Base-by-base conservation (phyloP, 2,888 invertebrate genomes). In the Drosophila koepferae region DNA sequence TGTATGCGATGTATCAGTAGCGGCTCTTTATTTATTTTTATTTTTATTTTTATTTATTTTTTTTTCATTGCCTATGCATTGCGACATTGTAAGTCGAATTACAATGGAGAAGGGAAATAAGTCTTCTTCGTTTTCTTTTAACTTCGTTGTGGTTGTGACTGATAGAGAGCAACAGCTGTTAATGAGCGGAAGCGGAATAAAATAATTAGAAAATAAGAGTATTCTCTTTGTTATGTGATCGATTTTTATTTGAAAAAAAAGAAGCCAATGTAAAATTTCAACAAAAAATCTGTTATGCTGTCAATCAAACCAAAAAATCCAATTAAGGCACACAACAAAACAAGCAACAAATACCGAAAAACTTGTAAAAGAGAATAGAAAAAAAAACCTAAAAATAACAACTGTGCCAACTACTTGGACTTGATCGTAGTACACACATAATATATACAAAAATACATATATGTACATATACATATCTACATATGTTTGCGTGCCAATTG, bases 321-420 rank as follows among this genome's bases (percentile, higher is more conserved):
- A 73, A 66, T 58, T 76, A 63, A 84, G 64, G 34, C 38, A 38
- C 41, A 72, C 61, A 51, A 40, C 16, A 36, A 72, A 76, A 31
- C 48, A 43, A 62, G 18, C 56, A 72, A 54, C 48, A 34, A 34
- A 34, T 12, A 14, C 7, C 18, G 18, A 34, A 34, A 51, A 3
- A 18, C 18, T 18, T 34, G 18, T 3, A 34, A n/a, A 36, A 28
- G 31, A 12, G 5, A 49, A 31, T n/a, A 31, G 20, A 36, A 10
- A 36, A n/a, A 41, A 38, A 54, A n/a, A n/a, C n/a, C 28, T 28
- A 10, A 38, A 64, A 58, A 49, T 44, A 46, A 48, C 77, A 81
- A 86, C 70, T 82, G 77, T 70, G 66, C 71, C 60, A 79, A 86
- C 83, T 72, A 68, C 80, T 72, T 74, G 59, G 61, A 74, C 71